These are phyloP conservation scores for Protonemura montana DNA, from an alignment of 2,888 invertebrate genomes.

Conservation along the genomic window DNA sequence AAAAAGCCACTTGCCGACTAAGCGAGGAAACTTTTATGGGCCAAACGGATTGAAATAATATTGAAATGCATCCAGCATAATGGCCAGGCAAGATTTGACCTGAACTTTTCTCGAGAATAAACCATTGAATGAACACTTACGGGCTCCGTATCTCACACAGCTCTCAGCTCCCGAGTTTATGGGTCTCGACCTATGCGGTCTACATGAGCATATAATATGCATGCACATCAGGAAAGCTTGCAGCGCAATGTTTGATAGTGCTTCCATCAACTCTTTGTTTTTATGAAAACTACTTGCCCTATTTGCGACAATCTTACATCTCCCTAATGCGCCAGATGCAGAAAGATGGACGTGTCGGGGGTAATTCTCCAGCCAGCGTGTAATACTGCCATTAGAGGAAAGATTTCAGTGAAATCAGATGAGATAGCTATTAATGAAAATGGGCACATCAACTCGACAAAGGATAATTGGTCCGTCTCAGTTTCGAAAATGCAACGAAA, in stretches of 20 bases:
- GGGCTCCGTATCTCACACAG: neutral
- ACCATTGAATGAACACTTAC: neutral
- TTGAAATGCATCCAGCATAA: neutral
- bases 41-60: neutral
- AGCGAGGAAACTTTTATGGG: neutral
- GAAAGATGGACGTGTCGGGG: neutral
- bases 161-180: neutral
- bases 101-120: neutral
- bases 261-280: neutral
- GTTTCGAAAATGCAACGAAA: neutral
- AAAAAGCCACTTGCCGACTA: neutral
- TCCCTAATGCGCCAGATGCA: slow-evolving; percentile 2
- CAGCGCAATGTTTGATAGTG: neutral
- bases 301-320: neutral
- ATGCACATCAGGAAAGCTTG: neutral
- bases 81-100: neutral
- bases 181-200: neutral
- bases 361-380: neutral
- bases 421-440: neutral
- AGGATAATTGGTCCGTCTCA: neutral
- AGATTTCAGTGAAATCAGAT: neutral
- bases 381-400: neutral
- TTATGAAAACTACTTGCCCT: slow-evolving; percentile 7
- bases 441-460: neutral
- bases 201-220: neutral